These are phyloP conservation scores for Drosophila sulfurigaster DNA, from an alignment of 1,140 invertebrate species.

Conservation along the genomic window DNA sequence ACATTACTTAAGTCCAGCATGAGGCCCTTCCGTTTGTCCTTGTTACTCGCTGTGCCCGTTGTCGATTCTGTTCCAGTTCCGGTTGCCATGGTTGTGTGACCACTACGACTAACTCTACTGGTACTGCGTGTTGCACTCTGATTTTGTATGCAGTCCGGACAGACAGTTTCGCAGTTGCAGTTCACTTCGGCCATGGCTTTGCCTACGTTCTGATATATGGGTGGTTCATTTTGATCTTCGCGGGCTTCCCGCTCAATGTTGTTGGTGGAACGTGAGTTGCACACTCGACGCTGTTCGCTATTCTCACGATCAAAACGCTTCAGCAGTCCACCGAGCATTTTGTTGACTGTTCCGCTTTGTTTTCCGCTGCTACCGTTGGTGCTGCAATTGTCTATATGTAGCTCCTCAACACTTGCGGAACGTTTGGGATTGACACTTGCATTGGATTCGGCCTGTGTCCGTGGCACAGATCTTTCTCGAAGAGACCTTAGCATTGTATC, in stretches of 20 bases:
- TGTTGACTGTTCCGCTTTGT: slow-evolving; percentile 87
- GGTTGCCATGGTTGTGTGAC: not conserved
- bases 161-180: slow-evolving; percentile 64
- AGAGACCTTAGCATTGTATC: slow-evolving; percentile 86
- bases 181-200: slow-evolving; percentile 58
- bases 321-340: slow-evolving; percentile 89
- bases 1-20: slow-evolving; percentile 88
- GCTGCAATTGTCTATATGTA: slow-evolving; percentile 86
- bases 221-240: slow-evolving; percentile 61
- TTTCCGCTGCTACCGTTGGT: slow-evolving; percentile 75
- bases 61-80: not conserved
- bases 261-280: slow-evolving; percentile 78
- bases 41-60: slow-evolving; percentile 48
- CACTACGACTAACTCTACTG: not conserved
- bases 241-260: slow-evolving; percentile 74
- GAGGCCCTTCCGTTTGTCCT: slow-evolving; percentile 86
- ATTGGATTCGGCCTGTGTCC: slow-evolving; percentile 84
- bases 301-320: slow-evolving; percentile 88
- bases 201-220: slow-evolving; percentile 75
- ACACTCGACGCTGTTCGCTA: slow-evolving; percentile 65
- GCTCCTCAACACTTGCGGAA: slow-evolving; percentile 89
- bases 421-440: slow-evolving; percentile 86
- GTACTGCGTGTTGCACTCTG: slow-evolving; percentile 6
- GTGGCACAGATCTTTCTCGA: slow-evolving; percentile 88
- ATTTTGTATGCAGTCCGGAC: slow-evolving; percentile 67